Percentiles rank a stretch among this genome's conserved stretches.
phyloP scores from a whole-genome alignment of 1,140 invertebrate species.

The Thalassaphorura encarpata region DNA sequence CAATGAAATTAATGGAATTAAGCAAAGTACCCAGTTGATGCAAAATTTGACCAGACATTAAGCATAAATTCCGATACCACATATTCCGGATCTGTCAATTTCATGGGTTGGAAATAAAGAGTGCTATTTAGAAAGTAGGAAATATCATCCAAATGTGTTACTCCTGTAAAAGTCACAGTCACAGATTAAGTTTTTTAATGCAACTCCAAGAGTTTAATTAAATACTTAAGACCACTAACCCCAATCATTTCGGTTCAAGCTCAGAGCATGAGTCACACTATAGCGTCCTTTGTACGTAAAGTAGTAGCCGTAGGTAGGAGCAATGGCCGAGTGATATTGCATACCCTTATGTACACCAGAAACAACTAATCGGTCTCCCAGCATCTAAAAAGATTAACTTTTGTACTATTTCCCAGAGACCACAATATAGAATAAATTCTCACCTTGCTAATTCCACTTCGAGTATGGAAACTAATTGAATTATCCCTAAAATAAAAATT shows the following conservation, averaged over 20 bases:
- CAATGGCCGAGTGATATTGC: slow-evolving; percentile 9
- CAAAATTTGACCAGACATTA: slow-evolving; percentile 29
- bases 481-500: slow-evolving; percentile 12
- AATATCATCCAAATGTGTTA: slow-evolving; percentile 6
- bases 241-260: slow-evolving; percentile 5
- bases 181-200: background rate
- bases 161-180: background rate
- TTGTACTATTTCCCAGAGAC: too few species aligned
- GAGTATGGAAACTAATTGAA: slow-evolving; percentile 10
- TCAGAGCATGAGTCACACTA: background rate
- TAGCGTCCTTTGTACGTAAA: slow-evolving; percentile 14
- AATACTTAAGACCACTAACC: background rate
- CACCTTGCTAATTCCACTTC: slow-evolving; percentile 8
- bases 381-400: slow-evolving; percentile 10
- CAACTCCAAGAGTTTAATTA: background rate
- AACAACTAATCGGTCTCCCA: slow-evolving; percentile 11
- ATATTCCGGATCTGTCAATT: slow-evolving; percentile 21
- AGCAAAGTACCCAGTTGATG: slow-evolving; percentile 17
- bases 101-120: slow-evolving; percentile 9
- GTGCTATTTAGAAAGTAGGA: slow-evolving; percentile 4
- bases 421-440: too few species aligned
- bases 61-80: slow-evolving; percentile 26
- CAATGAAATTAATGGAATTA: too few species aligned
- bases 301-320: slow-evolving; percentile 11
- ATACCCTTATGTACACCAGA: slow-evolving; percentile 11